phyloP scores from a whole-genome alignment of 2,113 vertebrate species.

The Callipepla californica region DNA sequence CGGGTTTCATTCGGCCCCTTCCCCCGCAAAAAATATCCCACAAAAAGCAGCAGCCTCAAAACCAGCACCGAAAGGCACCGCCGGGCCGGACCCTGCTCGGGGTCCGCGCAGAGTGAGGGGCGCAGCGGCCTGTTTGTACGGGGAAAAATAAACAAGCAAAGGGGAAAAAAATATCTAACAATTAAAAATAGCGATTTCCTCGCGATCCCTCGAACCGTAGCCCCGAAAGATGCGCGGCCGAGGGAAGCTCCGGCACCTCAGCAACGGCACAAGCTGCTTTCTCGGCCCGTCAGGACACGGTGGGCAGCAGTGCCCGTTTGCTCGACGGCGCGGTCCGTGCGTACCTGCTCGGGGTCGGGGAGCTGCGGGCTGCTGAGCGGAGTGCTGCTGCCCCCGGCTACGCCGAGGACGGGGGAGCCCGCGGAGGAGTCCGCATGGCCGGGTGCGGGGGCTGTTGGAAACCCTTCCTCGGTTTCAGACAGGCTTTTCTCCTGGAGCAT shows the following conservation, averaged over 20 bases:
- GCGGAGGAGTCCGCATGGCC: constrained; percentile 81
- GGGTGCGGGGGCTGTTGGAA: constrained; percentile 81
- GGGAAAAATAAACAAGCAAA: not conserved
- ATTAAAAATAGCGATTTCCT: rapidly evolving
- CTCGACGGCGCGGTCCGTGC: not conserved
- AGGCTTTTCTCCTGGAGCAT: constrained; percentile 98
- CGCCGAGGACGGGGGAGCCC: constrained; percentile 82
- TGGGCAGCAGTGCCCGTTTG: not conserved
- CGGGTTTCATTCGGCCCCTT: not conserved
- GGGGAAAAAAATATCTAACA: not conserved
- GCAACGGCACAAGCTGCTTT: not conserved
- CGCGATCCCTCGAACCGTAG: rapidly evolving
- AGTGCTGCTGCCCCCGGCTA: constrained; percentile 79
- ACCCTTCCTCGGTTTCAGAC: constrained; percentile 89
- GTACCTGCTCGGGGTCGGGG: constrained; percentile 91
- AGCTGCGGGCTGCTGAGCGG: constrained; percentile 82
- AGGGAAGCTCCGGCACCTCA: not conserved
- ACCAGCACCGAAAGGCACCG: not conserved
- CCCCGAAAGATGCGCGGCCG: not conserved
- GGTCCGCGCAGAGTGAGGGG: not conserved
- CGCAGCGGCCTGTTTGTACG: not conserved
- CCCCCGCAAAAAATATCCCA: too few relatives aligned
- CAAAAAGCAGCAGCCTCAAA: not conserved
- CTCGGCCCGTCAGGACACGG: not conserved
- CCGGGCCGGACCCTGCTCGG: not conserved